Evolutionary conservation across 1,140 invertebrate genomes (phyloP).

Genomic region (Rhyzopertha dominica): DNA sequence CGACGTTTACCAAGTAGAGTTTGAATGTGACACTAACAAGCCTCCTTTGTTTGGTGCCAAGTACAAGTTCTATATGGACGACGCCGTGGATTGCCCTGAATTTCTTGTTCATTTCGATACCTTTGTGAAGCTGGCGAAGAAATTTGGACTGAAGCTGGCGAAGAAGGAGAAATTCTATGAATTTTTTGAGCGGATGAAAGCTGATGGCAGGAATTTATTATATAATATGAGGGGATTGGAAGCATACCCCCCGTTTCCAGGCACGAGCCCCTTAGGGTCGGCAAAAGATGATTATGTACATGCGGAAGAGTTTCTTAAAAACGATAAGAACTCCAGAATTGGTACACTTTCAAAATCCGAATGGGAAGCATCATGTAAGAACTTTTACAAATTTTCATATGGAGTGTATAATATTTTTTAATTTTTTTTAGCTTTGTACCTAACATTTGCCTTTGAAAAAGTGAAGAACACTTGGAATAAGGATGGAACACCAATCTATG

Average conservation of each 20-base stretch:
- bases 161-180: slow-evolving; percentile 72
- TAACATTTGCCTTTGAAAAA: slow-evolving; percentile 82
- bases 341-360: slow-evolving; percentile 84
- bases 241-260: slow-evolving; percentile 57
- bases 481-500: slow-evolving; percentile 57
- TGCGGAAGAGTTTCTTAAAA: slow-evolving; percentile 57
- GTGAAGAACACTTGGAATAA: slow-evolving; percentile 58
- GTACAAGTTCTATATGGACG: slow-evolving; percentile 94
- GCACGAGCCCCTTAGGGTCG: slow-evolving; percentile 53
- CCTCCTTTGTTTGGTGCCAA: slow-evolving; percentile 91
- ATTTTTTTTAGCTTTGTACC: slow-evolving; percentile 70
- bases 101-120: slow-evolving; percentile 93
- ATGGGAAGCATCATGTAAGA: slow-evolving; percentile 90
- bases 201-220: slow-evolving; percentile 60
- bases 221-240: slow-evolving; percentile 71
- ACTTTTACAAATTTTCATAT: slow-evolving; percentile 21
- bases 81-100: slow-evolving; percentile 96
- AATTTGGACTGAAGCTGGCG: slow-evolving; percentile 76
- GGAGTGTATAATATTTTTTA: slow-evolving; percentile 19
- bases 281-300: slow-evolving; percentile 67
- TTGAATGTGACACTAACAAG: slow-evolving; percentile 65
- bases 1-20: slow-evolving; percentile 77
- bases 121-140: slow-evolving; percentile 74
- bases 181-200: slow-evolving; percentile 67
- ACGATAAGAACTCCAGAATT: slow-evolving; percentile 49